Base-by-base conservation (phyloP, 1,140 invertebrate species). In the Ceratina japonica region DNA sequence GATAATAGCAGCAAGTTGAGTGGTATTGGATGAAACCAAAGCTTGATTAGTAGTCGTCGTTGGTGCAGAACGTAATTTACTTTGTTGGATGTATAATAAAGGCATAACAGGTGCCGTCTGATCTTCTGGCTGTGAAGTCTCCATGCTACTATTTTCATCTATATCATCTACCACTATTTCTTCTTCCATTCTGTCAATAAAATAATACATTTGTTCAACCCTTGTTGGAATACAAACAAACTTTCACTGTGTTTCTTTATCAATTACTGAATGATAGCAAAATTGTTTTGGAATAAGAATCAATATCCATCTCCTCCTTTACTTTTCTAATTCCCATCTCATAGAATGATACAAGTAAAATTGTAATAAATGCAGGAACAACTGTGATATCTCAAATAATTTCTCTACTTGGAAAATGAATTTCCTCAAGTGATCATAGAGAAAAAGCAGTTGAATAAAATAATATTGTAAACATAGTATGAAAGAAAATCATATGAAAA, bases 11-110 rank as follows among this genome's bases (percentile, higher is more conserved):
- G 90, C 83, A 27, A 91, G 82, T 79, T 90, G 89, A 13, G 90
- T 84, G 44, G 89, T 75, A 79, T 79, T 86, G 18, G 88, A 70
- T 59, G 89, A 81, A 81, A 91, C 86, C 65, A 91, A 79, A 37
- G 88, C 73, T 75, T 89, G 90, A 87, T 87, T 90, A 62, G 87
- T 73, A 62, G 86, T 86, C 65, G 85, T 87, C 49, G 85, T 79
- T 70, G 89, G 89, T 20, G 69, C 85, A 20, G 90, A 65, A 63
- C 89, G 87, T 20, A 91, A 51, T 88, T 91, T 92, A 75, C 89
- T 88, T 75, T 89, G 90, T 52, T 90, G 91, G 64, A 92, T 90
- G 58, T 92, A 92, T 72, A 92, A 75, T 80, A 92, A 84, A 63
- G 91, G 89, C 88, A 91, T 90, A 56, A 92, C 90, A 64, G 87